Evolutionary conservation across 2,797 vertebrate species (phyloP).

Genomic region (Spinus pinus): DNA sequence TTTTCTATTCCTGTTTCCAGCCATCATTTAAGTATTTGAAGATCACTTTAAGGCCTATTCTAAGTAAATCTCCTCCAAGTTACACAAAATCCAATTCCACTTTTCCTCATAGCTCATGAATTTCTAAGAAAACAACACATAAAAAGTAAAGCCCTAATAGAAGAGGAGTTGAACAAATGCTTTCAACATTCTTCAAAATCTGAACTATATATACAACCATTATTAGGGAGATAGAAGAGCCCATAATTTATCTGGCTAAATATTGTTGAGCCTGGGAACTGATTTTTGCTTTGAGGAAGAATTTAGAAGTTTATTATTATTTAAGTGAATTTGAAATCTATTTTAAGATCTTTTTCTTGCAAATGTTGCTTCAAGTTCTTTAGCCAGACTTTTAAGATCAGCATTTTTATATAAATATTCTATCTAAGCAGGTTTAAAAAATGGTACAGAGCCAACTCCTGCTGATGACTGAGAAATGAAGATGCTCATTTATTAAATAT

Average conservation of each 20-base stretch:
- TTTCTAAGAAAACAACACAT: neutral
- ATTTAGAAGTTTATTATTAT: neutral
- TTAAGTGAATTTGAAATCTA: neutral
- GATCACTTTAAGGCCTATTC: neutral
- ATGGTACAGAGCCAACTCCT: neutral
- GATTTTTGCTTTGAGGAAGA: neutral
- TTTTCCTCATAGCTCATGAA: neutral
- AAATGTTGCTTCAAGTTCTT: neutral
- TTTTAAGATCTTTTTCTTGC: neutral
- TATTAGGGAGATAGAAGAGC: neutral
- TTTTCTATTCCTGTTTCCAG: neutral
- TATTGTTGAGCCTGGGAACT: neutral
- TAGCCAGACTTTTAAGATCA: neutral
- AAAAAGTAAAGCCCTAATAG: neutral
- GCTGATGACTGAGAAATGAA: neutral
- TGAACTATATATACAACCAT: neutral
- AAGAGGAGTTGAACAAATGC: neutral
- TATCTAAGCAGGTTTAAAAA: neutral
- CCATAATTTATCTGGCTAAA: neutral
- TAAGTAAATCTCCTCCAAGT: neutral
- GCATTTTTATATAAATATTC: neutral
- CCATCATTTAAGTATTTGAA: neutral
- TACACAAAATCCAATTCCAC: neutral
- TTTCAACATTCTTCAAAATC: neutral
- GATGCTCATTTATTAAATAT: neutral